A percentile compares a stretch with the other conserved stretches of the same genome.
phyloP scores from a whole-genome alignment of 2,888 invertebrate genomes.

The Entomobrya proxima region DNA sequence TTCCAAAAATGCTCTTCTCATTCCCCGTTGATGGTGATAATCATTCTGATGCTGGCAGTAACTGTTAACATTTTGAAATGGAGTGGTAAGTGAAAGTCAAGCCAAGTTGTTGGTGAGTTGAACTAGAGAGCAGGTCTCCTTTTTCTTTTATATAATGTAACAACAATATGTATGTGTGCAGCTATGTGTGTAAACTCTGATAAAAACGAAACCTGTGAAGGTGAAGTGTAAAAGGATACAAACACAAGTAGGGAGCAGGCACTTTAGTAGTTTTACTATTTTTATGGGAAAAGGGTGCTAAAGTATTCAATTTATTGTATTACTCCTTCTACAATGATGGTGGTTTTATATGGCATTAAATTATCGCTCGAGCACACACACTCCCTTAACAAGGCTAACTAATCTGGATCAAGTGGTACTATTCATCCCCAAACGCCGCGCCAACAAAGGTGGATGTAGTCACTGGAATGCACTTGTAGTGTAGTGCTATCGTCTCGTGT shows the following conservation, averaged over 20 bases:
- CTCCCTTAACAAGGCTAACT: slow-evolving; percentile 45
- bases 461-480: neutral
- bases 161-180: neutral
- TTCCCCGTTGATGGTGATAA: neutral
- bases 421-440: slow-evolving; percentile 50
- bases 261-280: neutral
- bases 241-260: too few species aligned
- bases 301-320: slow-evolving; percentile 56
- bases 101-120: neutral
- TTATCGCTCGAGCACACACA: slow-evolving; percentile 21
- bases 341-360: slow-evolving; percentile 32
- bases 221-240: slow-evolving; percentile 5
- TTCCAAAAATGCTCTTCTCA: slow-evolving; percentile 17
- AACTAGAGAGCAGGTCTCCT: neutral
- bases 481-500: neutral
- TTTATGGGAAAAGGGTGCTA: slow-evolving; percentile 26
- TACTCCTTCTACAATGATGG: neutral
- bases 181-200: neutral
- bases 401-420: slow-evolving; percentile 63
- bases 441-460: neutral
- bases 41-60: slow-evolving; percentile 22
- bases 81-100: slow-evolving; percentile 49
- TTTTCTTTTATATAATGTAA: neutral
- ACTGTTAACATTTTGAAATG: slow-evolving; percentile 45
- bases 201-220: neutral